Conservation (phyloP, 2,888 invertebrate species). For the Tetragonisca angustula region DNA sequence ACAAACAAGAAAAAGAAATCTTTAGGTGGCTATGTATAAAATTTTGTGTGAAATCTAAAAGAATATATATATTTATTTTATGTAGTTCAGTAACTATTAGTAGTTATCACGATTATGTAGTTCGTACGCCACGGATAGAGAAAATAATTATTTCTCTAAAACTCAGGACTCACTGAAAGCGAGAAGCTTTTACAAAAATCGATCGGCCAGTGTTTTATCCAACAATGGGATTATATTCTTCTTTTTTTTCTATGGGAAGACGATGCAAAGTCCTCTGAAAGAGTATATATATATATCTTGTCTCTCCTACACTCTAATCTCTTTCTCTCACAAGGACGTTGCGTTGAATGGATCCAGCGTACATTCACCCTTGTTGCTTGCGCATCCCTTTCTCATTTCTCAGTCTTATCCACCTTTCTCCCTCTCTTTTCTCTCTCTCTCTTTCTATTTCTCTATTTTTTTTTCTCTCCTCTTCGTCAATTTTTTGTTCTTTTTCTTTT, state of each 20-base stretch:
- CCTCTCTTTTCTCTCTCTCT: not conserved
- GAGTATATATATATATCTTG: slow-evolving; percentile 21
- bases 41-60: no score
- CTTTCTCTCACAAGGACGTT: slow-evolving; percentile 23
- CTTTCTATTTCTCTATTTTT: not conserved
- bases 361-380: slow-evolving; percentile 61
- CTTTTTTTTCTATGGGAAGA: slow-evolving; percentile 28
- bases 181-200: slow-evolving; percentile 24
- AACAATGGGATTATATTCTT: slow-evolving; percentile 47
- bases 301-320: slow-evolving; percentile 8
- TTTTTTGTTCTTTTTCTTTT: not conserved
- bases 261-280: slow-evolving; percentile 45
- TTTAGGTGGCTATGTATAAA: no score
- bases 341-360: slow-evolving; percentile 54
- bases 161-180: not conserved
- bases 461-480: not conserved
- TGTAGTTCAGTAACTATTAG: no score
- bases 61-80: no score
- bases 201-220: slow-evolving; percentile 42
- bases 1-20: no score
- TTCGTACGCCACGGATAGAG: no score
- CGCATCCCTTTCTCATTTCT: slow-evolving; percentile 40
- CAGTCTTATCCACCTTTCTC: not conserved
- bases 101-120: no score
- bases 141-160: not conserved